Percentiles rank a stretch among this genome's conserved stretches.
phyloP scores from a whole-genome alignment of 2,113 vertebrate genomes.

The Nothoprocta pentlandii region DNA sequence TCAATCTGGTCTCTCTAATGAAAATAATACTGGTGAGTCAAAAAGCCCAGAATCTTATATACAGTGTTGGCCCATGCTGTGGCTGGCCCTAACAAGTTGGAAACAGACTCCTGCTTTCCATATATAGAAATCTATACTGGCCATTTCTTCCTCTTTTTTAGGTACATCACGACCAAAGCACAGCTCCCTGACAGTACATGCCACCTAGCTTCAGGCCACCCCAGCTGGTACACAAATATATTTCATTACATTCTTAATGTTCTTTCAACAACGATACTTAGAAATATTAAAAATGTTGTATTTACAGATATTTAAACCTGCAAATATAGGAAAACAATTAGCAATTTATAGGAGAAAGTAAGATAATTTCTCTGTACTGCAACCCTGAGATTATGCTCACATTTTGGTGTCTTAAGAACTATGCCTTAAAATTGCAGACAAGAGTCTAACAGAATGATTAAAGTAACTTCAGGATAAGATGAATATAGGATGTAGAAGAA shows the following conservation, averaged over 20 bases:
- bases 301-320: background rate
- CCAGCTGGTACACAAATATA: background rate
- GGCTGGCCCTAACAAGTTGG: background rate
- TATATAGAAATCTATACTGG: background rate
- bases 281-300: background rate
- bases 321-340: background rate
- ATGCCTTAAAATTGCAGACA: background rate
- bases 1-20: background rate
- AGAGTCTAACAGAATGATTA: background rate
- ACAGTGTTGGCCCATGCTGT: background rate
- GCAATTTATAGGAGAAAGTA: background rate
- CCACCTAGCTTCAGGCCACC: background rate
- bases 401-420: background rate
- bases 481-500: background rate
- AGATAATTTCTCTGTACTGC: background rate
- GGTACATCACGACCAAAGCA: background rate
- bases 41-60: background rate
- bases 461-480: background rate
- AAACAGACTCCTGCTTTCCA: background rate
- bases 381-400: background rate
- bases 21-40: background rate
- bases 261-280: background rate
- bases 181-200: background rate
- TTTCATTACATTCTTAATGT: background rate
- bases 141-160: background rate